Conservation (phyloP, 2,113 vertebrate species). For the Lycocorax pyrrhopterus region DNA sequence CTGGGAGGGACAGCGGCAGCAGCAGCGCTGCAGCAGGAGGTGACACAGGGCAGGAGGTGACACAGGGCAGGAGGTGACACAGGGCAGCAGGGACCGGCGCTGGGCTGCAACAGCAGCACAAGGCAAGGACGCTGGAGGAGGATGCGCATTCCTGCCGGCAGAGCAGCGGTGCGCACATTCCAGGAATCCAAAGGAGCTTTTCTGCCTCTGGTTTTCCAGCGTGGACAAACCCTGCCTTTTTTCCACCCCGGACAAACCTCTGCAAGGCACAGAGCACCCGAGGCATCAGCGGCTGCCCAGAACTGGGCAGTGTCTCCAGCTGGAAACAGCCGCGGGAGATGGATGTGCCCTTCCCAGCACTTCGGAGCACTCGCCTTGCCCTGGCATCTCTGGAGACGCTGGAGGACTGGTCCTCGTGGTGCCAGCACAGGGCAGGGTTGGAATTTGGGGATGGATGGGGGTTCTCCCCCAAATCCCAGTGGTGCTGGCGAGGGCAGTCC, state of each 20-base stretch:
- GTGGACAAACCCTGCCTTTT: no score
- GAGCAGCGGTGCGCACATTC: background rate
- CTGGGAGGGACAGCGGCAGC: background rate
- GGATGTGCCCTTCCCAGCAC: accelerated
- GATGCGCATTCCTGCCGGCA: background rate
- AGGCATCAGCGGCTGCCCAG: background rate
- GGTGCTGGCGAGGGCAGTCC: background rate
- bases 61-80: background rate
- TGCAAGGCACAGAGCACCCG: background rate
- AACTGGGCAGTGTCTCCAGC: background rate
- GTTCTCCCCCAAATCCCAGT: background rate
- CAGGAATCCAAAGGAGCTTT: background rate
- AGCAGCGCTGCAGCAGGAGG: background rate
- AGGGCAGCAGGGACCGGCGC: background rate
- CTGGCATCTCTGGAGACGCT: background rate
- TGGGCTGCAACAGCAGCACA: background rate
- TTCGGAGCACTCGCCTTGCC: accelerated
- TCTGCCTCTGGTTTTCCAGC: background rate
- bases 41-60: background rate
- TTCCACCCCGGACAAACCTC: background rate
- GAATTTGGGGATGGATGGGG: background rate
- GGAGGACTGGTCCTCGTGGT: background rate
- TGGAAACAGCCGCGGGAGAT: background rate
- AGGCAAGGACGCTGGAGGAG: background rate
- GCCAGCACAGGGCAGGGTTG: accelerated